A percentile compares a stretch with the other conserved stretches of the same genome.
Evolutionary conservation across 2,888 invertebrate genomes (phyloP).

Genomic region (Eupithecia inturbata): DNA sequence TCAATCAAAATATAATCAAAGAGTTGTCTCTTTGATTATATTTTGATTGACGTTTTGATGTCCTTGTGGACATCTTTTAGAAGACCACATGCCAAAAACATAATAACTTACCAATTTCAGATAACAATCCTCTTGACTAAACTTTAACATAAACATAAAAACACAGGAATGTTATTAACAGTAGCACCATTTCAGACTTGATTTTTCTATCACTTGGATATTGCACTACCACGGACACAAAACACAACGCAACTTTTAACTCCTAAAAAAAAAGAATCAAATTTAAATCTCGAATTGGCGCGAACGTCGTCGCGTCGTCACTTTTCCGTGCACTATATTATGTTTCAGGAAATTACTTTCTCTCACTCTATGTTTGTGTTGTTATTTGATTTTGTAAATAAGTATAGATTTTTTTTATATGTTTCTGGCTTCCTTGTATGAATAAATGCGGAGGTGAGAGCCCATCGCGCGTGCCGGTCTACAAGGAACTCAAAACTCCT

Average conservation of each 20-base stretch:
- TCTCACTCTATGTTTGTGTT: not conserved
- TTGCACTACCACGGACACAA: conserved; percentile 50
- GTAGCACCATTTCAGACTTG: conserved; percentile 40
- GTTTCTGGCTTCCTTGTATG: conserved; percentile 27
- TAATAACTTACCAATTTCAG: conserved; percentile 44
- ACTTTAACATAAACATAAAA: not conserved
- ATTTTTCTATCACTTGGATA: conserved; percentile 39
- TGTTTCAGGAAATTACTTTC: not conserved
- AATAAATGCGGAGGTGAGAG: conserved; percentile 53
- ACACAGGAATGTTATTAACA: not conserved
- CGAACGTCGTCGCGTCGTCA: conserved; percentile 36
- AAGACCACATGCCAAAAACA: conserved; percentile 7
- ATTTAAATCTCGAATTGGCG: conserved; percentile 66
- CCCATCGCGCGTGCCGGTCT: conserved; percentile 74
- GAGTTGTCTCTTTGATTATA: no score
- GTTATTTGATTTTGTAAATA: conserved; percentile 1
- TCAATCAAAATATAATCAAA: no score
- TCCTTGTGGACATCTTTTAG: no score
- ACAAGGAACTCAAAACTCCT: conserved; percentile 75
- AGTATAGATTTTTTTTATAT: not conserved
- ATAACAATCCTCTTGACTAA: conserved; percentile 16
- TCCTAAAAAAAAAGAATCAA: conserved; percentile 20
- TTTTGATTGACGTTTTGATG: no score
- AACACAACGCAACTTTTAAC: conserved; percentile 13
- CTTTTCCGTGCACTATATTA: conserved; percentile 10